Percentiles rank a stretch among this genome's conserved stretches.
Conservation (phyloP, 1,140 invertebrate genomes). For the Drosophila lacteicornis region DNA sequence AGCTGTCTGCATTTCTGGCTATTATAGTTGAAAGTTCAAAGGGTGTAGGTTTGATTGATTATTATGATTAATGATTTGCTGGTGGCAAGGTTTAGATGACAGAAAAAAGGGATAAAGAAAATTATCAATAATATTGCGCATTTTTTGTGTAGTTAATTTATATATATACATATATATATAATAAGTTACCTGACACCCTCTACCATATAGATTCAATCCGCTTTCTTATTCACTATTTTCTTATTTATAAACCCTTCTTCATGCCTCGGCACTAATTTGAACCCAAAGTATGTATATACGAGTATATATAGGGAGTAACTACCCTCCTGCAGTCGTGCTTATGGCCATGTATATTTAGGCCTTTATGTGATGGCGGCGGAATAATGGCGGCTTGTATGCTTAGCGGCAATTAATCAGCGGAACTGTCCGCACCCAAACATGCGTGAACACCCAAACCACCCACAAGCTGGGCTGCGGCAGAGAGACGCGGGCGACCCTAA, state of each 20-base stretch:
- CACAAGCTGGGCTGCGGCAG: slow-evolving; percentile 23
- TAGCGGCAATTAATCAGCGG: slow-evolving; percentile 80
- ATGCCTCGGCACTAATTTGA: not conserved
- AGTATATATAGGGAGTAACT: slow-evolving; percentile 9
- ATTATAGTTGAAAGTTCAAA: slow-evolving; percentile 17
- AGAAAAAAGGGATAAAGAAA: not conserved
- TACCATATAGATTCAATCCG: slow-evolving; percentile 3
- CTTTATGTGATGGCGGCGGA: slow-evolving; percentile 56
- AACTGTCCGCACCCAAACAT: slow-evolving; percentile 80
- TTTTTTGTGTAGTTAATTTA: no score
- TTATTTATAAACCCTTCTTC: slow-evolving; percentile 4
- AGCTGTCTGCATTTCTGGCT: slow-evolving; percentile 39
- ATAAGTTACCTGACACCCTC: not conserved
- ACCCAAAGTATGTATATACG: no score
- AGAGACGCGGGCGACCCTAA: slow-evolving; percentile 54
- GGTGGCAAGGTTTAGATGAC: not conserved
- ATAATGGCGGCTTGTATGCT: slow-evolving; percentile 77
- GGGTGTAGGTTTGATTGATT: slow-evolving; percentile 23
- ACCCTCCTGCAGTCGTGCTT: slow-evolving; percentile 9
- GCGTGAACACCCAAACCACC: slow-evolving; percentile 58
- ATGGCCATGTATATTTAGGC: slow-evolving; percentile 40
- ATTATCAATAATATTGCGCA: not conserved
- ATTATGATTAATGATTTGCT: slow-evolving; percentile 13
- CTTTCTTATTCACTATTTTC: not conserved
- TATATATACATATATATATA: not conserved